These are phyloP conservation scores for Geotrypetes seraphini DNA, from an alignment of 2,797 vertebrate species.

Conservation along the genomic window DNA sequence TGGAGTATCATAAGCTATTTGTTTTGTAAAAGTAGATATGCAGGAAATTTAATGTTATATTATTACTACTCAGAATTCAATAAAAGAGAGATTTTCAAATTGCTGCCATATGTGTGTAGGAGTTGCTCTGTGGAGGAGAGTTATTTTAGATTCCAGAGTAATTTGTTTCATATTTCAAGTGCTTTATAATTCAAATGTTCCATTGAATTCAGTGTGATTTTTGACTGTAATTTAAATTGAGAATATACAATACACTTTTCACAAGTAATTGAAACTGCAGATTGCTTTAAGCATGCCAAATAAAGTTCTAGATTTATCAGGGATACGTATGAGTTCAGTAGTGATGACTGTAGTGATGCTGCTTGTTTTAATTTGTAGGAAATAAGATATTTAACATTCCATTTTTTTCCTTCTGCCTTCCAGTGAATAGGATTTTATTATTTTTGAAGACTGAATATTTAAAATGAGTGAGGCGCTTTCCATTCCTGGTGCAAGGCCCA, in stretches of 20 bases:
- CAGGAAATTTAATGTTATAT: constrained; percentile 29
- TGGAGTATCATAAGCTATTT: too few species aligned
- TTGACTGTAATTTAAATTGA: constrained; percentile 21
- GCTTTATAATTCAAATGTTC: constrained; percentile 21
- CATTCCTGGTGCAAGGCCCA: too few species aligned
- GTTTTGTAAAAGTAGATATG: constrained; percentile 32
- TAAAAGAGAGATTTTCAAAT: constrained; percentile 41
- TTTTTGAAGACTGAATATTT: too few species aligned
- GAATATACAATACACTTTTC: constrained; percentile 25
- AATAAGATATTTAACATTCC: too few species aligned
- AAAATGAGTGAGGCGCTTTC: too few species aligned
- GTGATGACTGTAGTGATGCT: too few species aligned
- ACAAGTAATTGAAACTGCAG: constrained; percentile 33
- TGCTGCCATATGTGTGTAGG: constrained; percentile 30
- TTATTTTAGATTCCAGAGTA: constrained; percentile 37
- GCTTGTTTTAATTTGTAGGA: too few species aligned
- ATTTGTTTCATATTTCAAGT: constrained; percentile 42
- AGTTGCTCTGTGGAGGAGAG: constrained; percentile 25
- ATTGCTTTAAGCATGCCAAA: constrained; percentile 18
- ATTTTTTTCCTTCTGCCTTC: too few species aligned
- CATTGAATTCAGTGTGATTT: constrained; percentile 21
- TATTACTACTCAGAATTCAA: constrained; percentile 36
- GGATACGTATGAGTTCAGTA: too few species aligned
- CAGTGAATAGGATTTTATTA: too few species aligned
- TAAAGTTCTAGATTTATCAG: constrained; percentile 34